Base-by-base conservation (phyloP, 2,888 invertebrate species). In the Drosophila setosimentum region DNA sequence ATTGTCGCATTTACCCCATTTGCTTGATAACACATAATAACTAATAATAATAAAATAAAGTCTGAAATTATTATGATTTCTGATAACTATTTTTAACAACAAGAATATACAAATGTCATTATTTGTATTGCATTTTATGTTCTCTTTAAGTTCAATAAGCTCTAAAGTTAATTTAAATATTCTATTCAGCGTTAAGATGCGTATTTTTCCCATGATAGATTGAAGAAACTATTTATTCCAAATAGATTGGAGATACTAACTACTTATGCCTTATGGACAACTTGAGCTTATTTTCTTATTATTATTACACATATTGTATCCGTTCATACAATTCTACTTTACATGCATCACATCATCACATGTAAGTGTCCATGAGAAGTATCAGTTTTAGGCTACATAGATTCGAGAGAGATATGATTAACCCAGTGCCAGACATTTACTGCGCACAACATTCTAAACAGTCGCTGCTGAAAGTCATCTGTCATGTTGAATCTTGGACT, bases 401-500 rank as follows among this genome's bases (percentile, higher is more conserved):
- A 73, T 24, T 51, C 60, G 35, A 18, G 48, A 48, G 54, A 24
- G 40, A 55, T 53, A 40, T 30, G 21, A 55, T 58, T 21, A 29
- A 32, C 32, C 63, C 63, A 63, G 67, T 68, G 57, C 4, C 68
- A 68, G 57, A 53, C 32, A 45, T 37, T 21, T 45, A 37, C 30
- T 40, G 30, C 24, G 3, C n/a, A 50, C 16, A 45, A 50, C 16
- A 45, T 70, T 58, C 45, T 48, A 21, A 21, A 60, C 37, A 30
- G 30, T 24, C 42, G 16, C 51, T 35, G 58, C 27, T 45, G 53
- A 51, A 57, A 53, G 37, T 63, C 50, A 57, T 37, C 53, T 37
- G 57, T 63, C 65, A 69, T 78, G 51, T 68, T 48, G 30, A 55
- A 63, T 68, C 65, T 68, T 53, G 68, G 68, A 49, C 21, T 24